A percentile compares a stretch with the other conserved stretches of the same genome.
Evolutionary conservation across 2,113 vertebrate genomes (phyloP).

Genomic region (Varanus komodoensis): DNA sequence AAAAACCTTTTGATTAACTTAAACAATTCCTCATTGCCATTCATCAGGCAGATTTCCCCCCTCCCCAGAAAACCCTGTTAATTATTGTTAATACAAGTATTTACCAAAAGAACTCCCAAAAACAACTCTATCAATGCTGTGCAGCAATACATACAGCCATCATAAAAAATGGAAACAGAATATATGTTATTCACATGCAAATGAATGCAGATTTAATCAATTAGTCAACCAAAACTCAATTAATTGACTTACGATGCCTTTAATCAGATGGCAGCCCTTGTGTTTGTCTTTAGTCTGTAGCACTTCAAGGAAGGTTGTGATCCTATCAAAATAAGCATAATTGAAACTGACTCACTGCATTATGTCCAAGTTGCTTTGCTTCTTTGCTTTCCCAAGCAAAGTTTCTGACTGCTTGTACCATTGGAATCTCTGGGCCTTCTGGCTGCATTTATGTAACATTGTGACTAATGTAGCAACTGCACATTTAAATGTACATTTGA

Average conservation of each 20-base stretch:
- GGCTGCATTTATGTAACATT: too few species aligned
- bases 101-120: not conserved
- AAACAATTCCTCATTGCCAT: not conserved
- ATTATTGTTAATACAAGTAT: not conserved
- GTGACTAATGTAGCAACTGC: too few species aligned
- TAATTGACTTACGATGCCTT: too few species aligned
- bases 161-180: not conserved
- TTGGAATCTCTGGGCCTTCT: too few species aligned
- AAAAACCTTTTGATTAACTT: not conserved
- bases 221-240: not conserved
- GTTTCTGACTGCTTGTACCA: too few species aligned
- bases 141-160: not conserved
- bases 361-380: too few species aligned
- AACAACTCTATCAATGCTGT: not conserved
- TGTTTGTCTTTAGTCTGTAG: not conserved
- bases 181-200: not conserved
- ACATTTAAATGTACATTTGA: not conserved
- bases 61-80: not conserved
- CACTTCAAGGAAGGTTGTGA: not conserved
- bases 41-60: not conserved
- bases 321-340: too few species aligned
- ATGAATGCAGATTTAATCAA: not conserved
- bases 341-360: too few species aligned
- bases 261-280: not conserved
- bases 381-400: too few species aligned